phyloP scores from a whole-genome alignment of 2,888 invertebrate genomes.

The Falcaria lacertinaria region DNA sequence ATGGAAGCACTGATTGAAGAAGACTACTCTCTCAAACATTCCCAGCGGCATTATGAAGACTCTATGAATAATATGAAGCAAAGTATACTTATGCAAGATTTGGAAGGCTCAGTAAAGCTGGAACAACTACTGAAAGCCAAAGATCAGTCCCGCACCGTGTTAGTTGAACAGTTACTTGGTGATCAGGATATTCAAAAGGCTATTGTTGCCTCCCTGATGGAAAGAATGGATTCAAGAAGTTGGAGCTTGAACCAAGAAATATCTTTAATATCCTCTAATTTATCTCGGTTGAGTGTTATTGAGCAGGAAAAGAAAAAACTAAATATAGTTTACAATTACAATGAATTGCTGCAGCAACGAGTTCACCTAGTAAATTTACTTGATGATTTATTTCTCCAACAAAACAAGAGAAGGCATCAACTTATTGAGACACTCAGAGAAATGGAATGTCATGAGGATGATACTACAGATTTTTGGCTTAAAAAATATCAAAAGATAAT shows the following conservation, averaged over 20 bases:
- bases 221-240: conserved; percentile 85
- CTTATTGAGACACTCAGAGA: conserved; percentile 83
- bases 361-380: conserved; percentile 83
- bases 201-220: conserved; percentile 84
- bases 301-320: conserved; percentile 86
- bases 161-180: conserved; percentile 81
- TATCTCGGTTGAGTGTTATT: conserved; percentile 84
- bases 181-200: conserved; percentile 86
- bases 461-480: conserved; percentile 84
- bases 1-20: conserved; percentile 85
- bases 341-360: conserved; percentile 84
- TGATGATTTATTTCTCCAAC: conserved; percentile 84
- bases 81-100: conserved; percentile 78
- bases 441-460: conserved; percentile 82
- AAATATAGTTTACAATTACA: conserved; percentile 83
- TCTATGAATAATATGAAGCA: conserved; percentile 82
- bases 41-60: conserved; percentile 82
- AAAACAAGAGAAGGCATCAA: conserved; percentile 82
- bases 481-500: conserved; percentile 90
- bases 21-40: conserved; percentile 80
- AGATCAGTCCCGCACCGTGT: conserved; percentile 79
- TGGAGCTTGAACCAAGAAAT: conserved; percentile 89
- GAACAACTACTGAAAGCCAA: conserved; percentile 80
- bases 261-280: conserved; percentile 84
- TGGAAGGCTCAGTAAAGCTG: conserved; percentile 81